These are phyloP conservation scores for Siderastrea radians DNA, from an alignment of 92 coral and sea anemone genomes.

Conservation along the genomic window DNA sequence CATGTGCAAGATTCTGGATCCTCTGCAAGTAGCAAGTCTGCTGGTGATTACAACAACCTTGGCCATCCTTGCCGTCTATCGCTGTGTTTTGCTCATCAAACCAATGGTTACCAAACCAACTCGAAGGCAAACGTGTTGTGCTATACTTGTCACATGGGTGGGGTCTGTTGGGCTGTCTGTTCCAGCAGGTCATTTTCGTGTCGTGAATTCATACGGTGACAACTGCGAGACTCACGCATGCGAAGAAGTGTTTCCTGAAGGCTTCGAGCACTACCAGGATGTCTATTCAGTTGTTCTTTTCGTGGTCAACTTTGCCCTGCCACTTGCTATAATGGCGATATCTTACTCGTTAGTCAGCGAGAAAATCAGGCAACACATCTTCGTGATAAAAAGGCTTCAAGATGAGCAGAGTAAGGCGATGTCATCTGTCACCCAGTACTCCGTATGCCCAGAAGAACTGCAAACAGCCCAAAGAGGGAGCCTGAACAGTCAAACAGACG, in stretches of 20 bases:
- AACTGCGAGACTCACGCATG: conserved; percentile 13
- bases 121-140: background rate
- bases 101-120: conserved; percentile 28
- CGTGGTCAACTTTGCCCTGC: conserved; percentile 45
- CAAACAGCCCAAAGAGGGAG: background rate
- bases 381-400: conserved; percentile 16
- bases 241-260: conserved; percentile 31
- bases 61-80: conserved; percentile 38
- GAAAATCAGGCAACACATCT: conserved; percentile 52
- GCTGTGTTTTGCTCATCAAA: conserved; percentile 38
- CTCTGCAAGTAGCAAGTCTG: conserved; percentile 37
- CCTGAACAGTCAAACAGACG: background rate
- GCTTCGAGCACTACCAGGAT: conserved; percentile 11
- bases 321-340: conserved; percentile 44
- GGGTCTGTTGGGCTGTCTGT: conserved; percentile 35
- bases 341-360: conserved; percentile 43
- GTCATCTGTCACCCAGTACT: conserved; percentile 1
- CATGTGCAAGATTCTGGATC: conserved; percentile 38
- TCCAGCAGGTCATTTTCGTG: conserved; percentile 40
- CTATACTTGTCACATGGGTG: conserved; percentile 30
- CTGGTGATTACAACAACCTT: conserved; percentile 37
- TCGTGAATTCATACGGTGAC: conserved; percentile 14
- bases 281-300: conserved; percentile 18
- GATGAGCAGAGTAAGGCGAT: conserved; percentile 10
- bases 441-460: conserved; percentile 18